Evolutionary conservation across 2,888 invertebrate genomes (phyloP).

Genomic region (Labia minor): DNA sequence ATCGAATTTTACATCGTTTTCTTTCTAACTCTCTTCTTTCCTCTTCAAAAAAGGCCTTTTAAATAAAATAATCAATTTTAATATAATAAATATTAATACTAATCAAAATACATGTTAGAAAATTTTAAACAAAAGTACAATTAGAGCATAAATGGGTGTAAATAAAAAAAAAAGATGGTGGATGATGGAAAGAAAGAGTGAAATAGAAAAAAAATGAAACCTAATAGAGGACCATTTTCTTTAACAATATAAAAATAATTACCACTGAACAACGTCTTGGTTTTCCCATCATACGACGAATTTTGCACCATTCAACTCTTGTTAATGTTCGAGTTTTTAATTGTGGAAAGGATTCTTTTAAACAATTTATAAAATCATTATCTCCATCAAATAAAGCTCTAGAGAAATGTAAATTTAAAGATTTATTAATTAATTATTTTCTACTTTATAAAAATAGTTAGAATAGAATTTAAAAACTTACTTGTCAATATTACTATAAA

Average conservation of each 20-base stretch:
- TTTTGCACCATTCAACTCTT: constrained; percentile 89
- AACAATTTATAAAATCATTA: constrained; percentile 90
- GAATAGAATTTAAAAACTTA: constrained; percentile 35
- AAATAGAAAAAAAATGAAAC: too few species aligned
- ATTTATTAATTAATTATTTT: not conserved
- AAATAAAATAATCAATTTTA: not conserved
- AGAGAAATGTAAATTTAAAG: constrained; percentile 21
- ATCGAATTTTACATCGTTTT: constrained; percentile 82
- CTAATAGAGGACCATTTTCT: too few species aligned
- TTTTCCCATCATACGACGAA: constrained; percentile 92
- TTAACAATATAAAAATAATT: constrained; percentile 5
- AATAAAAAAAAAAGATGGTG: constrained; percentile 16
- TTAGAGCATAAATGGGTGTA: not conserved
- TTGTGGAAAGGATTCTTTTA: constrained; percentile 88
- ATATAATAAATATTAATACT: not conserved
- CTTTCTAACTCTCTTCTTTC: constrained; percentile 82
- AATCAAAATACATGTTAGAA: not conserved
- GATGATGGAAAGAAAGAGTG: too few species aligned
- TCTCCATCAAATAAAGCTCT: constrained; percentile 87
- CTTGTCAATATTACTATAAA: constrained; percentile 94
- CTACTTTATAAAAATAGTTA: not conserved
- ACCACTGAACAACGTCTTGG: constrained; percentile 81
- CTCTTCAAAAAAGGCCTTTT: constrained; percentile 79
- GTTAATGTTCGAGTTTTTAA: constrained; percentile 73
- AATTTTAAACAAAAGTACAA: not conserved